Evolutionary conservation across 1,140 invertebrate genomes (phyloP).

Genomic region (Pseudomyrmex flavicornis): DNA sequence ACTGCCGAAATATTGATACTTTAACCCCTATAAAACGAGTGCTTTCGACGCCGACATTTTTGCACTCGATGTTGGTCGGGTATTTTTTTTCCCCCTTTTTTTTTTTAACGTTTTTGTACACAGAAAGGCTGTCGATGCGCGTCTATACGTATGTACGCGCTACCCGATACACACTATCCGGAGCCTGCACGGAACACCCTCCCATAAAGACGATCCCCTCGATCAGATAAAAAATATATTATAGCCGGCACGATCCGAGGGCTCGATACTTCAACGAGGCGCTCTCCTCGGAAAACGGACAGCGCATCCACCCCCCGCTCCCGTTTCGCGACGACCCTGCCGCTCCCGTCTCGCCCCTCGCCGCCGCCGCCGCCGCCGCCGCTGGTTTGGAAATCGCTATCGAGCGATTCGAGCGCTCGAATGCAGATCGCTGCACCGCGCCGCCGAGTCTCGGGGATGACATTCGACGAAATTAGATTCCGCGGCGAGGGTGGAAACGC

Average conservation of each 20-base stretch:
- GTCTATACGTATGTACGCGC: conserved; percentile 43
- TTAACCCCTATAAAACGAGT: conserved; percentile 9
- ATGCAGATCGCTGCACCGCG: conserved; percentile 75
- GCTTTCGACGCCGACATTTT: conserved; percentile 21
- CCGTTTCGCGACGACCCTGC: not conserved
- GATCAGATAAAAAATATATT: conserved; percentile 86
- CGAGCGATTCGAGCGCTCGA: conserved; percentile 72
- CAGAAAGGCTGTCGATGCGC: conserved; percentile 15
- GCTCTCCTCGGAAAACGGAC: conserved; percentile 69
- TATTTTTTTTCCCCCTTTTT: not conserved
- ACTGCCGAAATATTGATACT: conserved; percentile 38
- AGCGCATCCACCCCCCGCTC: conserved; percentile 62
- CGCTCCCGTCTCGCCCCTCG: not conserved
- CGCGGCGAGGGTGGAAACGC: conserved; percentile 71
- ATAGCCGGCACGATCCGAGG: conserved; percentile 84
- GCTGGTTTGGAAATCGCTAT: conserved; percentile 71
- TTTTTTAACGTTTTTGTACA: conserved; percentile 8
- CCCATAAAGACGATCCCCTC: conserved; percentile 85
- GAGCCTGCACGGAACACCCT: conserved; percentile 77
- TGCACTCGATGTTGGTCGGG: conserved; percentile 7
- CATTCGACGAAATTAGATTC: conserved; percentile 79
- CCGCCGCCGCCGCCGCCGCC: conserved; percentile 5
- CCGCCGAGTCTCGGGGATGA: conserved; percentile 72
- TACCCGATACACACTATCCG: conserved; percentile 61
- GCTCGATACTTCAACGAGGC: conserved; percentile 82